These are phyloP conservation scores for Struthio camelus DNA, from an alignment of 2,113 vertebrate species.

Conservation along the genomic window DNA sequence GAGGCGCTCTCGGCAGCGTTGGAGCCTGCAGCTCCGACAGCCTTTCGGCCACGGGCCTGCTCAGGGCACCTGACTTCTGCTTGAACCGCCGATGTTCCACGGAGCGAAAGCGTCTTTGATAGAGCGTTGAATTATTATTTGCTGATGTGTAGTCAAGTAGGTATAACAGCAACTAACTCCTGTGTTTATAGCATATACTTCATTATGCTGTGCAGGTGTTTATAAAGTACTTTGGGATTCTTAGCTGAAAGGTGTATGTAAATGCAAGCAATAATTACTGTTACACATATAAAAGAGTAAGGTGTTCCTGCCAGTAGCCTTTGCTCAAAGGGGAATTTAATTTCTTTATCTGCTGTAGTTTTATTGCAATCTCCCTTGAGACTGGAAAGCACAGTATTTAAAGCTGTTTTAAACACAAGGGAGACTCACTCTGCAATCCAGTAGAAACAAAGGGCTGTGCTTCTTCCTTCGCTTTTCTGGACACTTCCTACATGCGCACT, in stretches of 20 bases:
- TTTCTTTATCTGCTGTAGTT: constrained; percentile 12
- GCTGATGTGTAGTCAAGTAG: not conserved
- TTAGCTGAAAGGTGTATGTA: not conserved
- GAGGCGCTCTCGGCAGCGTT: not conserved
- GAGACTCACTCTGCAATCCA: not conserved
- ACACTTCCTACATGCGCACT: accelerated
- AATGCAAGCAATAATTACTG: not conserved
- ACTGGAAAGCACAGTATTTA: not conserved
- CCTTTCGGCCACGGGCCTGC: not conserved
- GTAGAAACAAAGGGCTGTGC: not conserved
- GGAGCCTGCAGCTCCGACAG: not conserved
- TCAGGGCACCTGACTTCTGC: not conserved
- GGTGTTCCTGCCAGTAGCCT: not conserved
- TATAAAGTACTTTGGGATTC: not conserved
- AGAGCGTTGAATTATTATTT: not conserved
- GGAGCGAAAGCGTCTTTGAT: not conserved
- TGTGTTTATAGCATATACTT: not conserved
- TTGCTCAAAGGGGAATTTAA: not conserved
- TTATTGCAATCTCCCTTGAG: not conserved
- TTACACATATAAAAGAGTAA: not conserved
- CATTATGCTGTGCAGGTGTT: not conserved
- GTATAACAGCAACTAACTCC: not conserved
- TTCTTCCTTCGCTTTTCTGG: not conserved
- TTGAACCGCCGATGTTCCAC: not conserved
- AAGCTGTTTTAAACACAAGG: not conserved